These are phyloP conservation scores for Labeo catla DNA, from an alignment of 2,113 vertebrate genomes.

Conservation along the genomic window DNA sequence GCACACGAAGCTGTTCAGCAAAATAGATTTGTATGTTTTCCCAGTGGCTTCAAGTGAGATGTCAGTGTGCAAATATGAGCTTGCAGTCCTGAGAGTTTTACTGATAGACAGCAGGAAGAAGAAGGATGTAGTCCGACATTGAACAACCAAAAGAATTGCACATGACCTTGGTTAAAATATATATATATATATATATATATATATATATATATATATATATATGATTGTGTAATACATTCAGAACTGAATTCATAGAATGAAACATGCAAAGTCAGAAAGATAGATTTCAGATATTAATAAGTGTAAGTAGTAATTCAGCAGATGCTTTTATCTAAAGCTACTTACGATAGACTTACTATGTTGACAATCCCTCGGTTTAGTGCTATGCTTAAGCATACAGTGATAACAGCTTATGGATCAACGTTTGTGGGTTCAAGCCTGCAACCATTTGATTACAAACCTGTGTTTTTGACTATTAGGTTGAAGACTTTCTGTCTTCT, in stretches of 20 bases:
- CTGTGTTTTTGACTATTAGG: background rate
- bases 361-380: background rate
- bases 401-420: background rate
- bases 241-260: background rate
- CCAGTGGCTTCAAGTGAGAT: background rate
- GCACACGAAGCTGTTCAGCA: background rate
- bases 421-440: background rate
- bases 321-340: background rate
- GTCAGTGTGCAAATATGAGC: background rate
- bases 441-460: background rate
- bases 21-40: background rate
- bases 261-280: background rate
- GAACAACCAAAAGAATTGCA: background rate
- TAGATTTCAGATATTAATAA: conserved; percentile 23
- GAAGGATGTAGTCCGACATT: background rate
- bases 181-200: too few species aligned
- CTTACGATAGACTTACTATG: background rate
- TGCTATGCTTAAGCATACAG: background rate
- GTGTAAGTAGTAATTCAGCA: conserved; percentile 7
- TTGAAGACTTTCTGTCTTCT: background rate
- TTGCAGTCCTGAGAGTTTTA: background rate
- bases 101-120: background rate
- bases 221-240: background rate
- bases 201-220: too few species aligned
- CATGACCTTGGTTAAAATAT: conserved; percentile 2